A percentile compares a stretch with the other conserved stretches of the same genome.
These are phyloP conservation scores for Parthenolecanium corni DNA, from an alignment of 2,888 invertebrate genomes.

Conservation along the genomic window DNA sequence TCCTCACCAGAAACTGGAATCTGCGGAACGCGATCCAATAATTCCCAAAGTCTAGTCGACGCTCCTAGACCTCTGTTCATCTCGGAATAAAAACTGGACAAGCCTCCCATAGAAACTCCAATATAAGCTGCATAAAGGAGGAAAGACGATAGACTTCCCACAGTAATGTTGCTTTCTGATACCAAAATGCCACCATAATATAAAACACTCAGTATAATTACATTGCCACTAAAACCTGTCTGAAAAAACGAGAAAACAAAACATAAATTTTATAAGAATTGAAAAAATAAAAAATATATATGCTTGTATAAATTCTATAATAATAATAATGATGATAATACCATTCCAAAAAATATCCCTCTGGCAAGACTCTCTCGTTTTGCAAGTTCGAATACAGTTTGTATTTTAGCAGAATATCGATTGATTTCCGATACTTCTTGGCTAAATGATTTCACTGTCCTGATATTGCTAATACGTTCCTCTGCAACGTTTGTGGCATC, in stretches of 20 bases:
- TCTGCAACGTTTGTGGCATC: conserved; percentile 63
- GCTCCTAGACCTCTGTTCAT: conserved; percentile 89
- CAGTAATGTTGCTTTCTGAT: conserved; percentile 58
- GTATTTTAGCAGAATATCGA: conserved; percentile 54
- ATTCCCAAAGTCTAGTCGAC: conserved; percentile 75
- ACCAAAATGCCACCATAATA: conserved; percentile 89
- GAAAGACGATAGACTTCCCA: conserved; percentile 86
- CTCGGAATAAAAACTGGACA: conserved; percentile 89
- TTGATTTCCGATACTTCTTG: conserved; percentile 67
- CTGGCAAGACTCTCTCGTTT: conserved; percentile 78
- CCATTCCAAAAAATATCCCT: conserved; percentile 83
- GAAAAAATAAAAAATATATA: not conserved
- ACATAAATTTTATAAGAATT: not conserved
- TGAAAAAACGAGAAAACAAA: conserved; percentile 37
- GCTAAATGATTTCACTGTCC: conserved; percentile 86
- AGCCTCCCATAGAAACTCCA: conserved; percentile 75
- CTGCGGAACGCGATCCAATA: conserved; percentile 64
- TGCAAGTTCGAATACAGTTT: conserved; percentile 60
- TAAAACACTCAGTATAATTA: conserved; percentile 77
- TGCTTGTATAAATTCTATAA: too few species aligned
- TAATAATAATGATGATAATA: conserved; percentile 39
- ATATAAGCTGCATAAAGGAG: conserved; percentile 88
- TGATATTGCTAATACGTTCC: conserved; percentile 79
- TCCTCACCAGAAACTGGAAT: conserved; percentile 58
- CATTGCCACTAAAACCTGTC: conserved; percentile 81